phyloP scores from a whole-genome alignment of 1,140 invertebrate species.

The Epicauta chinensis region DNA sequence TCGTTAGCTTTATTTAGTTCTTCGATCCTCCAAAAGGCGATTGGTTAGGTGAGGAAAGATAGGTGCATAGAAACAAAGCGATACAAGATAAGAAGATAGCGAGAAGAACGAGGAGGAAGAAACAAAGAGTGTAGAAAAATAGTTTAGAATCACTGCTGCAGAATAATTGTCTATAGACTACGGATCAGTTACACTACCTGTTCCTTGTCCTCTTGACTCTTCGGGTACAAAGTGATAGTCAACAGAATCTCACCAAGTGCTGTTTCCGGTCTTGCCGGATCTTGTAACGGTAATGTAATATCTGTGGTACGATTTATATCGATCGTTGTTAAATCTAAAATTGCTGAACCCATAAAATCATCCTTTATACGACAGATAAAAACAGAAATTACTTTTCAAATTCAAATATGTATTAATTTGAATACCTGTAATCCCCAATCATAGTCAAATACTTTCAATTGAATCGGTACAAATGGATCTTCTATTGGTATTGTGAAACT shows the following conservation, averaged over 20 bases:
- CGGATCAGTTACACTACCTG: too few relatives aligned
- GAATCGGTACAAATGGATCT: conserved; percentile 83
- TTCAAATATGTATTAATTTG: not conserved
- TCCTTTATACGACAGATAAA: conserved; percentile 53
- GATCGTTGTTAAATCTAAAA: conserved; percentile 76
- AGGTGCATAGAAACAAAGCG: too few relatives aligned
- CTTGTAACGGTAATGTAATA: conserved; percentile 66
- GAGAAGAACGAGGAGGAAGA: too few relatives aligned
- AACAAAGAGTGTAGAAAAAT: too few relatives aligned
- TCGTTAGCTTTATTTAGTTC: too few relatives aligned
- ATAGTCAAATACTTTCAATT: conserved; percentile 94
- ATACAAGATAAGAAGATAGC: too few relatives aligned
- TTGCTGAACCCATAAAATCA: conserved; percentile 93
- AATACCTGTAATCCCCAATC: conserved; percentile 80
- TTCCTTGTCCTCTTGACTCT: conserved; percentile 89
- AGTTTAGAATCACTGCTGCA: too few relatives aligned
- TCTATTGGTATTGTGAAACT: conserved; percentile 91
- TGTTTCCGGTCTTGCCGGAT: conserved; percentile 56
- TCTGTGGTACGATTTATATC: conserved; percentile 78
- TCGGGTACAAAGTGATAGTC: conserved; percentile 75
- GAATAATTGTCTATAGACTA: too few relatives aligned
- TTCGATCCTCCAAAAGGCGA: too few relatives aligned
- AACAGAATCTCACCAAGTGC: conserved; percentile 80
- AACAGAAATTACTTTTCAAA: not conserved
- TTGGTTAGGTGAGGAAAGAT: too few relatives aligned